Evolutionary conservation across 23 tunicate species (phyloP).

Genomic region (Oikopleura vanhoeffeni): DNA sequence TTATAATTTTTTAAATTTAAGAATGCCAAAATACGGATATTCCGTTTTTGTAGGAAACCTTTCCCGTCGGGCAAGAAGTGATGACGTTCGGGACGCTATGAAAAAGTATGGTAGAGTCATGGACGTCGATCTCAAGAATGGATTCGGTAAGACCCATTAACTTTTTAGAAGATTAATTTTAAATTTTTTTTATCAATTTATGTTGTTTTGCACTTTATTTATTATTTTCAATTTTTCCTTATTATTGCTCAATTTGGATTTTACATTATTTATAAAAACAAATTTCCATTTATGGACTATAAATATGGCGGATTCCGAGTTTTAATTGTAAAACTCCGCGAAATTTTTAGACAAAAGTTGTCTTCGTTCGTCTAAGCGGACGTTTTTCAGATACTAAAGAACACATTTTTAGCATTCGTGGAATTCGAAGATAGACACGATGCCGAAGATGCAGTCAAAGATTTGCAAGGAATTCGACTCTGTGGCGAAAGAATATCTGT

Average conservation of each 20-base stretch:
- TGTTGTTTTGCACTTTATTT: too few species aligned
- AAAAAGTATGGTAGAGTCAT: background rate
- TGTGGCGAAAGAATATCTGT: constrained; percentile 9
- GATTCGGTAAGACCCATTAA: constrained; percentile 9
- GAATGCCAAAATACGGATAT: background rate
- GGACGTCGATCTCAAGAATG: background rate
- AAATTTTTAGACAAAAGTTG: too few species aligned
- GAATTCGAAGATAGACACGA: background rate
- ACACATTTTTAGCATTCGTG: constrained; percentile 3
- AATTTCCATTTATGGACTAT: background rate
- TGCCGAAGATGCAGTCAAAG: background rate
- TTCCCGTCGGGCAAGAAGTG: background rate
- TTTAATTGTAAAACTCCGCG: too few species aligned
- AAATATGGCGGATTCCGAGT: too few species aligned
- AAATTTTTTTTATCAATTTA: too few species aligned
- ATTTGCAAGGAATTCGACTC: background rate
- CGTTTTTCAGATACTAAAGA: too few species aligned
- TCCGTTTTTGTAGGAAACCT: background rate
- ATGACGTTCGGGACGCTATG: background rate
- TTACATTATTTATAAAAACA: too few species aligned
- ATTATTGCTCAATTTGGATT: too few species aligned
- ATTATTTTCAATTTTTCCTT: too few species aligned
- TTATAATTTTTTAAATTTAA: too few species aligned
- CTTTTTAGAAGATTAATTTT: too few species aligned
- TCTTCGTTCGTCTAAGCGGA: too few species aligned